phyloP scores from a whole-genome alignment of 2,888 invertebrate genomes.

The Papilio demoleus region DNA sequence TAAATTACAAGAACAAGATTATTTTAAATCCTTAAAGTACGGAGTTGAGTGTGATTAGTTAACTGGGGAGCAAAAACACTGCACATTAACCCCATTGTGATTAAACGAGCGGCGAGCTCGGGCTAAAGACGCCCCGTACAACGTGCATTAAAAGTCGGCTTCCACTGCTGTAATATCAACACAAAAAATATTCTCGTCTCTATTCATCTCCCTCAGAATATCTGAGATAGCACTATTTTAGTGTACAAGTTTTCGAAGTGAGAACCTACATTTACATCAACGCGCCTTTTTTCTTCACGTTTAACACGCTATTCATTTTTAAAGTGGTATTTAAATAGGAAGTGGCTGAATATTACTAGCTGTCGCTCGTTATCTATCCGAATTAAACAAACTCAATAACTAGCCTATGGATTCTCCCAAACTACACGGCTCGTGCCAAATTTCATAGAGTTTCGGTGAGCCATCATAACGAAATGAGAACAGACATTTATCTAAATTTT shows the following conservation, averaged over 20 bases:
- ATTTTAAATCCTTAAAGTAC: slow-evolving; percentile 12
- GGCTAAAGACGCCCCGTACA: slow-evolving; percentile 24
- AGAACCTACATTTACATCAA: background rate
- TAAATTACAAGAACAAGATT: slow-evolving; percentile 12
- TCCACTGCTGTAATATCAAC: background rate
- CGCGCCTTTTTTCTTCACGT: background rate
- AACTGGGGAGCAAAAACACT: slow-evolving; percentile 30
- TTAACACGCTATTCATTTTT: background rate
- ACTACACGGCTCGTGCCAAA: too few species aligned
- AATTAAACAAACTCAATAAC: too few species aligned
- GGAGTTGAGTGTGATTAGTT: slow-evolving; percentile 35
- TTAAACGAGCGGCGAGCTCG: slow-evolving; percentile 36
- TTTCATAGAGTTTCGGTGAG: too few species aligned
- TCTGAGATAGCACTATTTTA: background rate
- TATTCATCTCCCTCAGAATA: background rate
- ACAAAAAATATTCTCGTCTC: background rate
- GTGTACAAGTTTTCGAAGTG: background rate
- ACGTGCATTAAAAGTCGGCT: background rate
- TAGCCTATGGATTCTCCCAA: too few species aligned
- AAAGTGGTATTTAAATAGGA: background rate
- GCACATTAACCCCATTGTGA: slow-evolving; percentile 38
- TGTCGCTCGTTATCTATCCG: too few species aligned
- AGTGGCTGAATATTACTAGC: background rate
- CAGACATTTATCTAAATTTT: too few species aligned
- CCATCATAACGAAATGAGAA: too few species aligned